A percentile compares a stretch with the other conserved stretches of the same genome.
phyloP scores from a whole-genome alignment of 1,140 invertebrate species.

The Anastrepha obliqua region DNA sequence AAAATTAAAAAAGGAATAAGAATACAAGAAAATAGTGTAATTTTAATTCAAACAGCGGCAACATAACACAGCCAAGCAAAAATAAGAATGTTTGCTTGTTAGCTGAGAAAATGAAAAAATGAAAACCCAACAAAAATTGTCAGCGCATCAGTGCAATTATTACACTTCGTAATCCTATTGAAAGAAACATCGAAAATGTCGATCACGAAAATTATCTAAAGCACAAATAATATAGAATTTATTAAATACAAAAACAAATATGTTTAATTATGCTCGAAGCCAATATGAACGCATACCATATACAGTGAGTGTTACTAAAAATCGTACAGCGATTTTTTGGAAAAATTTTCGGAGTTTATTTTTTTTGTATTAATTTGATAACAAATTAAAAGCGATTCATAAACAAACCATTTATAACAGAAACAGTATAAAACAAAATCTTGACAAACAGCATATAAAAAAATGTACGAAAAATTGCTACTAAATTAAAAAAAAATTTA shows the following conservation, averaged over 20 bases:
- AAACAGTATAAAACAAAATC: too few species aligned
- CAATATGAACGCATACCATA: background rate
- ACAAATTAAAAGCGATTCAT: too few species aligned
- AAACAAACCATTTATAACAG: too few species aligned
- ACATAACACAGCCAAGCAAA: background rate
- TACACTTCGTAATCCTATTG: background rate
- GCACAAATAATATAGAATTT: slow-evolving; percentile 14
- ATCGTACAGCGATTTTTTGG: too few species aligned
- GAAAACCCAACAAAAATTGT: background rate
- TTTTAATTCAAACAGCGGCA: background rate
- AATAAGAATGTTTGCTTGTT: background rate
- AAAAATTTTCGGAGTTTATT: too few species aligned
- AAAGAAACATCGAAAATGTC: background rate
- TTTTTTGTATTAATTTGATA: too few species aligned
- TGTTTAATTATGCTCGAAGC: slow-evolving; percentile 18
- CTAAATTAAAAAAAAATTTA: too few species aligned
- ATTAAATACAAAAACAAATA: background rate
- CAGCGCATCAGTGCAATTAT: slow-evolving; percentile 3
- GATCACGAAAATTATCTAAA: background rate
- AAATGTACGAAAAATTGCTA: too few species aligned
- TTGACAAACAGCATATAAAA: too few species aligned
- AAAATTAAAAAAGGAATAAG: background rate
- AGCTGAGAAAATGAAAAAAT: too few species aligned
- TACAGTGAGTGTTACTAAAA: too few species aligned
- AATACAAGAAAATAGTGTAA: background rate